A percentile compares a stretch with the other conserved stretches of the same genome.
phyloP scores from a whole-genome alignment of 2,113 vertebrate species.

The Silurus meridionalis region DNA sequence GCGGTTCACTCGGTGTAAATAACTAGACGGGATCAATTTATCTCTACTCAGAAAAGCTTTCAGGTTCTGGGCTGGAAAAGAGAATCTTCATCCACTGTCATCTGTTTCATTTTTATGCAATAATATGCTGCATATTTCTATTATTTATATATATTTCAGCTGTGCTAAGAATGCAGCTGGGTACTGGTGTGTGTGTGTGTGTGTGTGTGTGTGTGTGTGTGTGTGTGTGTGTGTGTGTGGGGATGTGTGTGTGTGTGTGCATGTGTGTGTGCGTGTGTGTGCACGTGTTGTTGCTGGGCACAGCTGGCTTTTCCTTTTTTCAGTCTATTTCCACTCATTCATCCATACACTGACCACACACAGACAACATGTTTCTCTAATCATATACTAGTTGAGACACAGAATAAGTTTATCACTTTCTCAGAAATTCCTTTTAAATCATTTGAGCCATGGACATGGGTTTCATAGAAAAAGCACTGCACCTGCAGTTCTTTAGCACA shows the following conservation, averaged over 20 bases:
- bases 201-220: conserved; percentile 19
- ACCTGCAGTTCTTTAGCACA: neutral
- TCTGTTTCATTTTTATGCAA: neutral
- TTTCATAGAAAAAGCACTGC: neutral
- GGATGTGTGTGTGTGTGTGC: neutral
- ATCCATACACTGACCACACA: conserved; percentile 31
- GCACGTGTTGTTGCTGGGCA: neutral
- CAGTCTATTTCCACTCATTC: conserved; percentile 38
- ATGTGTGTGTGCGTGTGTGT: conserved; percentile 16
- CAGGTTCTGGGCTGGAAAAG: neutral
- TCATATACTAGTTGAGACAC: conserved; percentile 11
- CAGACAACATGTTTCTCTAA: neutral
- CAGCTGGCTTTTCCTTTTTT: conserved; percentile 40
- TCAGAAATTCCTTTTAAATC: conserved; percentile 9
- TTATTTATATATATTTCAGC: conserved; percentile 18
- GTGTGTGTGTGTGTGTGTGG: neutral
- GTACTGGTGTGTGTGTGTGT: neutral
- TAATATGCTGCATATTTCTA: neutral
- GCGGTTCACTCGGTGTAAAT: conserved; percentile 37
- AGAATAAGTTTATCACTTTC: conserved; percentile 26
- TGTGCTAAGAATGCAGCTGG: neutral
- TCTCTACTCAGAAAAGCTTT: conserved; percentile 26
- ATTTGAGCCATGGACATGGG: conserved; percentile 25
- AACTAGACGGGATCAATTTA: conserved; percentile 40
- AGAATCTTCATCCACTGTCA: neutral